Percentiles rank a stretch among this genome's conserved stretches.
Evolutionary conservation across 2,888 invertebrate species (phyloP).

Genomic region (Drosophila gaucha): DNA sequence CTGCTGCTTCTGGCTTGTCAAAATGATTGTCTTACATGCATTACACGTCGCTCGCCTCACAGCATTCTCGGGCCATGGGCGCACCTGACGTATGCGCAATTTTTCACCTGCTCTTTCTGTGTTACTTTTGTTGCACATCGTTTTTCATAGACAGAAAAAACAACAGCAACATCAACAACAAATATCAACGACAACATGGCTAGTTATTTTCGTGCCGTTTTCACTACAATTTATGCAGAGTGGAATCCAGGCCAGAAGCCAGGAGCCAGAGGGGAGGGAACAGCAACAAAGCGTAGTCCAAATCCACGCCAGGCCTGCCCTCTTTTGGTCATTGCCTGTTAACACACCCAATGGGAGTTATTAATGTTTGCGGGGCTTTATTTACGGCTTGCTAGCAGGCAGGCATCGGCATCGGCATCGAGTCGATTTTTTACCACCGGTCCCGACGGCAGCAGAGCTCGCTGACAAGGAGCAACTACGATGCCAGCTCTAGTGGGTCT

Average conservation of each 20-base stretch:
- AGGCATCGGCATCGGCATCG: constrained; percentile 41
- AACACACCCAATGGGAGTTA: constrained; percentile 81
- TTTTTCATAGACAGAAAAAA: constrained; percentile 66
- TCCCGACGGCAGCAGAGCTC: constrained; percentile 62
- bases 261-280: not conserved
- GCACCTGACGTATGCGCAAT: constrained; percentile 77
- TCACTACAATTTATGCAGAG: constrained; percentile 70
- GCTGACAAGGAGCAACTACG: constrained; percentile 59
- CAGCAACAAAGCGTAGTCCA: constrained; percentile 56
- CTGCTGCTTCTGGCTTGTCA: constrained; percentile 51
- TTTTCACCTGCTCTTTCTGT: constrained; percentile 57
- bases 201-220: constrained; percentile 64
- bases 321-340: constrained; percentile 78
- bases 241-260: constrained; percentile 26
- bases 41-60: constrained; percentile 55
- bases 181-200: constrained; percentile 38
- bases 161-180: constrained; percentile 6
- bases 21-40: constrained; percentile 78
- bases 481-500: constrained; percentile 20
- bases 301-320: constrained; percentile 68
- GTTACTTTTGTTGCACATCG: constrained; percentile 73
- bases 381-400: constrained; percentile 67
- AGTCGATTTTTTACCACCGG: constrained; percentile 71
- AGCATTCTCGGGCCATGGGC: constrained; percentile 39
- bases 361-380: constrained; percentile 77